These are phyloP conservation scores for Hydropsyche tenuis DNA, from an alignment of 1,140 invertebrate species.

Conservation along the genomic window DNA sequence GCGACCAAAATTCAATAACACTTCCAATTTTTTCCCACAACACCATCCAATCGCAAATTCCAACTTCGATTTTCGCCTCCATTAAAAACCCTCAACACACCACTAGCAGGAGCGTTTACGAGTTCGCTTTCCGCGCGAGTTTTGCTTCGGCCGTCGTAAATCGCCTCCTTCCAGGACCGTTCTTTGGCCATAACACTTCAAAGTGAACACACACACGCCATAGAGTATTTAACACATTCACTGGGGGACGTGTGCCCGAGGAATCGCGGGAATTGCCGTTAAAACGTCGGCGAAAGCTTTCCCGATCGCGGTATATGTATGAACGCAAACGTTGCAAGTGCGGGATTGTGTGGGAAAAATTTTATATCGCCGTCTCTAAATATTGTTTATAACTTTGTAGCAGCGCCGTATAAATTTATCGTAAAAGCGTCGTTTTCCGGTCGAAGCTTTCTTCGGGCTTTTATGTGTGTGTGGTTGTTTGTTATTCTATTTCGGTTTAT, in stretches of 20 bases:
- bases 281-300: constrained; percentile 20
- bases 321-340: neutral
- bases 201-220: neutral
- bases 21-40: too few relatives aligned
- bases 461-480: neutral
- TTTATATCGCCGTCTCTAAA: constrained; percentile 9
- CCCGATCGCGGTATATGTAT: neutral
- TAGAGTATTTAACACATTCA: neutral
- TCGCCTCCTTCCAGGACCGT: constrained; percentile 16
- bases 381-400: constrained; percentile 20
- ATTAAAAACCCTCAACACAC: constrained; percentile 37
- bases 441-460: neutral
- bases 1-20: too few relatives aligned
- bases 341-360: neutral
- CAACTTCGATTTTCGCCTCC: constrained; percentile 14
- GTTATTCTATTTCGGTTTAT: too few relatives aligned
- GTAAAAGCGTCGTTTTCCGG: constrained; percentile 12
- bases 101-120: constrained; percentile 26
- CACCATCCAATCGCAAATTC: too few relatives aligned
- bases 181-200: neutral
- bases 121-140: constrained; percentile 3
- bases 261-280: constrained; percentile 22
- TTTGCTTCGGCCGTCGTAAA: constrained; percentile 27
- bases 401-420: neutral
- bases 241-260: neutral